phyloP scores from a whole-genome alignment of 1,140 invertebrate species.

The Thaumatotibia leucotreta region DNA sequence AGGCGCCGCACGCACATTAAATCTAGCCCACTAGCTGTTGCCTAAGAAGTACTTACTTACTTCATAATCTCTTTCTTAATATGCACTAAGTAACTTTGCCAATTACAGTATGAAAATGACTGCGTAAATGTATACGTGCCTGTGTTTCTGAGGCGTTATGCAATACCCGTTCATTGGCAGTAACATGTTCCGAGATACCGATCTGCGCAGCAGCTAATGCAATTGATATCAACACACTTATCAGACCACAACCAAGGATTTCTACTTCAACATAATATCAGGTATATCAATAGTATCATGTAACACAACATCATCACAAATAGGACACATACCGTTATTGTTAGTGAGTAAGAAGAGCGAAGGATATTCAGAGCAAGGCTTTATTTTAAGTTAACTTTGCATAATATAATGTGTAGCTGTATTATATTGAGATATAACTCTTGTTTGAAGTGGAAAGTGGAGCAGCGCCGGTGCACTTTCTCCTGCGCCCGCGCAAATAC shows the following conservation, averaged over 20 bases:
- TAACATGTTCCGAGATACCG: conserved; percentile 3
- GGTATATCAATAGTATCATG: conserved; percentile 20
- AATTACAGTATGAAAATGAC: conserved; percentile 8
- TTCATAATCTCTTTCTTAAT: conserved; percentile 13
- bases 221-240: conserved; percentile 21
- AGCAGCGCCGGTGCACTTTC: conserved; percentile 60
- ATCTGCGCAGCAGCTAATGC: conserved; percentile 4
- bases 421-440: conserved; percentile 24
- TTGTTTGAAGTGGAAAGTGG: conserved; percentile 57
- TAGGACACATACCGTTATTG: not conserved
- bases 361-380: conserved; percentile 13
- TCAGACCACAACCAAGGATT: conserved; percentile 39
- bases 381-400: conserved; percentile 17
- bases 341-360: not conserved
- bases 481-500: conserved; percentile 44
- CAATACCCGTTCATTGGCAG: conserved; percentile 10
- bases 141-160: not conserved
- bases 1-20: conserved; percentile 48
- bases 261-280: conserved; percentile 28
- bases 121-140: not conserved
- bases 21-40: conserved; percentile 6
- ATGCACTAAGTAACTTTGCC: conserved; percentile 5
- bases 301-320: conserved; percentile 22
- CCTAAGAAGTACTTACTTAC: conserved; percentile 12
- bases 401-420: conserved; percentile 15